A percentile compares a stretch with the other conserved stretches of the same genome.
Evolutionary conservation across 2,888 invertebrate species (phyloP).

Genomic region (Philereme vetulata): DNA sequence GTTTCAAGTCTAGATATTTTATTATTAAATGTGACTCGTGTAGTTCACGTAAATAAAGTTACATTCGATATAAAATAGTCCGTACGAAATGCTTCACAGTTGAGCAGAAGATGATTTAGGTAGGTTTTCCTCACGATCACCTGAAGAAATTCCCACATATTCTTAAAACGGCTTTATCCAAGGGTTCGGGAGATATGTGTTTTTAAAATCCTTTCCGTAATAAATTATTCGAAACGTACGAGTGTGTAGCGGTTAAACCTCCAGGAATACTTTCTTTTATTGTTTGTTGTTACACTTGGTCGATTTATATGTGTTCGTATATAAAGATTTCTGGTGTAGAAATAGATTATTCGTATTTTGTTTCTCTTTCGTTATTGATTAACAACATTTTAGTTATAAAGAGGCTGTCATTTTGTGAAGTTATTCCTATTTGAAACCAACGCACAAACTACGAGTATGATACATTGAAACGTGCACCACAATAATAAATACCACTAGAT

Average conservation of each 20-base stretch:
- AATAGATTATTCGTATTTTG: conserved; percentile 11
- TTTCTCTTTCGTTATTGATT: not conserved
- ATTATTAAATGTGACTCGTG: not conserved
- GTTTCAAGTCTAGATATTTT: conserved; percentile 2
- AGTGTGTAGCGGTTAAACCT: conserved; percentile 60
- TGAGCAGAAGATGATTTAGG: conserved; percentile 49
- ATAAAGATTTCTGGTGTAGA: conserved; percentile 22
- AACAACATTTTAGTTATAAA: too few species aligned
- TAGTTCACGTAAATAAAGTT: conserved; percentile 18
- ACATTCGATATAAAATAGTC: conserved; percentile 34
- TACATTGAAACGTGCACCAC: too few species aligned
- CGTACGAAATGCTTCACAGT: conserved; percentile 23
- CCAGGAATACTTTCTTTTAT: conserved; percentile 62
- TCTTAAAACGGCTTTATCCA: conserved; percentile 74
- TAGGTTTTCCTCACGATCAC: conserved; percentile 59
- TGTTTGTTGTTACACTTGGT: conserved; percentile 36
- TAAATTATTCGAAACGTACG: conserved; percentile 72
- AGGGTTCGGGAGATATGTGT: conserved; percentile 70
- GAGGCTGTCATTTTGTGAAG: too few species aligned
- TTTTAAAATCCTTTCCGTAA: conserved; percentile 77
- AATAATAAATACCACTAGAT: too few species aligned
- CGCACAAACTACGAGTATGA: too few species aligned
- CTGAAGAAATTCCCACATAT: conserved; percentile 75
- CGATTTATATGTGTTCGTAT: conserved; percentile 32
- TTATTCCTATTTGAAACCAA: too few species aligned